Base-by-base conservation (phyloP, 2,797 vertebrate genomes). In the Acipenser transmontanus region DNA sequence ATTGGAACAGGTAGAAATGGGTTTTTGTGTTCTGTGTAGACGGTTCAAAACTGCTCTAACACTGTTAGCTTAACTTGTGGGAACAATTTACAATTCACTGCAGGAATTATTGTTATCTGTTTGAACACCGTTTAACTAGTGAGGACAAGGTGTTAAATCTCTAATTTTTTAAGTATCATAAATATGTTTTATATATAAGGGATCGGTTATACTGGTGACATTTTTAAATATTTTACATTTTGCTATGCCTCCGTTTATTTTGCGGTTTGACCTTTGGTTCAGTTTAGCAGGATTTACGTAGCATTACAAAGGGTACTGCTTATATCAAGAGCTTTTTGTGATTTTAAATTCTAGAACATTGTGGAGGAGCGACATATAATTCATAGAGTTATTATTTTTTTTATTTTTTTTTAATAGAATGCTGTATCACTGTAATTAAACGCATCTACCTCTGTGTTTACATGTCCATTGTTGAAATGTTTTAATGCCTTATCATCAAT, bases 401-500 rank as follows among this genome's bases (percentile, higher is more conserved):
- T 9, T 9, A 3, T 54, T 59, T 12, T 17, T 69, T 77, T 63
- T 72, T 69, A 85, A 86, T 83, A 78, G 75, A 84, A 84, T 85
- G 82, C 82, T 88, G 85, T 85, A 83, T 77, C 65, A 52, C 72
- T 70, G 62, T 77, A 75, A 72, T 75, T 63, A n/a, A 72, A 76
- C 74, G 73, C 83, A 77, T 87, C 86, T 89, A 89, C 88, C 88
- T 89, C 87, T 82, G 79, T 77, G 75, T 85, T 68, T 63, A 48
- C 47, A 34, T 59, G 59, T 69, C 61, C 78, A 70, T 68, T 61
- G 65, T 79, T 73, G 72, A 70, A 69, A 79, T 77, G 77, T 78
- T 84, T 81, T 80, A 78, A 72, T 71, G 57, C 68, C 72, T 50
- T 63, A 69, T 66, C 66, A 59, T 48, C 12, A 12, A 49, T 47